Evolutionary conservation across 2,888 invertebrate genomes (phyloP).

Genomic region (Eristalis pertinax): DNA sequence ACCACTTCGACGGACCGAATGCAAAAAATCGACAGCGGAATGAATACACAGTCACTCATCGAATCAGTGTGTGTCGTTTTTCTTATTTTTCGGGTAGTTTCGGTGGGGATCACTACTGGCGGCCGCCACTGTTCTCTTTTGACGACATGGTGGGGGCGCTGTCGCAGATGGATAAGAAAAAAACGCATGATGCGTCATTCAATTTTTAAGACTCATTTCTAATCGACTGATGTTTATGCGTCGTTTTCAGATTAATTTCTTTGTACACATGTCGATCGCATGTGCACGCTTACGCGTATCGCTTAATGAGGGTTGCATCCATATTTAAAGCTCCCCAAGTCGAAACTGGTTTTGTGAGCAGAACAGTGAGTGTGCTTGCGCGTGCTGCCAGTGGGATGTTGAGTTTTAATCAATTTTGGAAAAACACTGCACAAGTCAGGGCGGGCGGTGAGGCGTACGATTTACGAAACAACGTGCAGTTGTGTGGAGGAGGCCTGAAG

Average conservation of each 20-base stretch:
- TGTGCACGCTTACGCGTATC: slow-evolving; percentile 14
- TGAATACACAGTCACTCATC: neutral
- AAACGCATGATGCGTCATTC: neutral
- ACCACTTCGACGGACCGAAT: neutral
- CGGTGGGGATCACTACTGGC: neutral
- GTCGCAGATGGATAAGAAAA: slow-evolving; percentile 1
- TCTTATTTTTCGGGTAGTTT: slow-evolving; percentile 11
- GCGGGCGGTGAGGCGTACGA: neutral
- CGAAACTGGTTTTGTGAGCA: slow-evolving; percentile 27
- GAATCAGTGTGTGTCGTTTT: neutral
- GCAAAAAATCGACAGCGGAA: neutral
- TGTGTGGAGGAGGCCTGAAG: neutral
- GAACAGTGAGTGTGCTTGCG: neutral
- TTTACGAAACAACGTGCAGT: neutral
- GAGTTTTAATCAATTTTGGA: slow-evolving; percentile 43
- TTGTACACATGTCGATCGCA: neutral
- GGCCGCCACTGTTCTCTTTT: slow-evolving; percentile 16
- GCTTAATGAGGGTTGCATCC: slow-evolving; percentile 1
- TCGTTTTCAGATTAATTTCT: slow-evolving; percentile 47
- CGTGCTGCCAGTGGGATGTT: neutral
- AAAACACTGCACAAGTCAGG: neutral
- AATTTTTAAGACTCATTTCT: neutral
- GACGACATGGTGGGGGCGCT: neutral
- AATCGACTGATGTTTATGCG: slow-evolving; percentile 31
- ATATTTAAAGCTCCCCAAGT: slow-evolving; percentile 18